Conservation (phyloP, 35 echinoderm and acorn worm species). For the Amphiura filiformis region DNA sequence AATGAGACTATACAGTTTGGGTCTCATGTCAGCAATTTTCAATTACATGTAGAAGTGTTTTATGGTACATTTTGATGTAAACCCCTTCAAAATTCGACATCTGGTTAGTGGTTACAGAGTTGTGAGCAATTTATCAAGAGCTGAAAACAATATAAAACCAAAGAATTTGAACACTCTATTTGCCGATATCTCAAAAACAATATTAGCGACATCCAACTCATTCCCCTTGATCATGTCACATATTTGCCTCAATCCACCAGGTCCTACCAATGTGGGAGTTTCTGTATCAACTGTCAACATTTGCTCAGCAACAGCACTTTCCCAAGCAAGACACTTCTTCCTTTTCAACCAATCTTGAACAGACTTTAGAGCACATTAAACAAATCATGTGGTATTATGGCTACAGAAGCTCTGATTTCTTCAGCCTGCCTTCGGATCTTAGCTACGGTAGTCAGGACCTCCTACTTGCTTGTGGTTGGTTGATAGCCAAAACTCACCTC, state of each 20-base stretch:
- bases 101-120: neutral
- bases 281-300: neutral
- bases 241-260: neutral
- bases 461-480: conserved; percentile 38
- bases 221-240: too few species aligned
- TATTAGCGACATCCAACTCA: too few species aligned
- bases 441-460: conserved; percentile 33
- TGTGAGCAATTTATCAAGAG: neutral
- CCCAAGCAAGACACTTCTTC: neutral
- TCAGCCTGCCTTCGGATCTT: neutral
- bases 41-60: too few species aligned
- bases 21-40: too few species aligned
- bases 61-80: too few species aligned
- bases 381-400: conserved; percentile 17
- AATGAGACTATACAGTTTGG: too few species aligned
- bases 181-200: too few species aligned
- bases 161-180: too few species aligned
- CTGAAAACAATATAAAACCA: too few species aligned
- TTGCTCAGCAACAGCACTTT: neutral
- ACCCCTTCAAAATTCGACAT: neutral
- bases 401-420: conserved; percentile 20
- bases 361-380: conserved; percentile 1
- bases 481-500: conserved; percentile 31
- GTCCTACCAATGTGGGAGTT: conserved; percentile 6
- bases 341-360: neutral